Evolutionary conservation across 2,888 invertebrate genomes (phyloP).

Genomic region (Synergus laeviventris): DNA sequence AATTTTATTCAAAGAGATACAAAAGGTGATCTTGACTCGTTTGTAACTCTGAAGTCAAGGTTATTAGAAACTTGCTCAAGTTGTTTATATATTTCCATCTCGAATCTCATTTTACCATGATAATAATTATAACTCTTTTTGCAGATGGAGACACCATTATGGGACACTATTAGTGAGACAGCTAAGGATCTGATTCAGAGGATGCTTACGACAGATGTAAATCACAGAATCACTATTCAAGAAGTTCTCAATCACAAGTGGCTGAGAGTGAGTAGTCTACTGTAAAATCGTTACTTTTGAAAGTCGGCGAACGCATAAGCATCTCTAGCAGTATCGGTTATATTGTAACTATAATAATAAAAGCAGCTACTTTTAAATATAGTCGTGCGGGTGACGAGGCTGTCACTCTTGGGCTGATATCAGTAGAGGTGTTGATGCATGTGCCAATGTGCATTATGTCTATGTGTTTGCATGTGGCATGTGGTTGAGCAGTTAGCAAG

Average conservation of each 20-base stretch:
- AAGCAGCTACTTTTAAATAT: conserved; percentile 29
- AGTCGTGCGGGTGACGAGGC: conserved; percentile 33
- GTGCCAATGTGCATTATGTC: conserved; percentile 25
- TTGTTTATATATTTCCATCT: background rate
- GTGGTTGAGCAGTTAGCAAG: conserved; percentile 67
- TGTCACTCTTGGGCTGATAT: conserved; percentile 22
- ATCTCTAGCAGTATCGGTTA: conserved; percentile 25
- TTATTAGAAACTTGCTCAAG: background rate
- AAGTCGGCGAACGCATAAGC: conserved; percentile 24
- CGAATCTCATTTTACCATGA: background rate
- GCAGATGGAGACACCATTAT: conserved; percentile 91
- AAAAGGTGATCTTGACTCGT: background rate
- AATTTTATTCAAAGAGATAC: background rate
- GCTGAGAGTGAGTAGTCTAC: conserved; percentile 86
- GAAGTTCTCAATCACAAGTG: conserved; percentile 97
- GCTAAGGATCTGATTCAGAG: conserved; percentile 96
- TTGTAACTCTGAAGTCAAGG: background rate
- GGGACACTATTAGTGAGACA: conserved; percentile 95
- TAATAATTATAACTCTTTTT: conserved; percentile 50
- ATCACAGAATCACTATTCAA: conserved; percentile 94
- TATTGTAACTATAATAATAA: conserved; percentile 34
- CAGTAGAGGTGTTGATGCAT: conserved; percentile 33
- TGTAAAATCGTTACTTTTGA: conserved; percentile 16
- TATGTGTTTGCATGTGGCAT: conserved; percentile 55
- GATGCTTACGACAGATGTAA: conserved; percentile 95